A percentile compares a stretch with the other conserved stretches of the same genome.
Conservation (phyloP, 2,888 invertebrate species). For the Rhingia campestris region DNA sequence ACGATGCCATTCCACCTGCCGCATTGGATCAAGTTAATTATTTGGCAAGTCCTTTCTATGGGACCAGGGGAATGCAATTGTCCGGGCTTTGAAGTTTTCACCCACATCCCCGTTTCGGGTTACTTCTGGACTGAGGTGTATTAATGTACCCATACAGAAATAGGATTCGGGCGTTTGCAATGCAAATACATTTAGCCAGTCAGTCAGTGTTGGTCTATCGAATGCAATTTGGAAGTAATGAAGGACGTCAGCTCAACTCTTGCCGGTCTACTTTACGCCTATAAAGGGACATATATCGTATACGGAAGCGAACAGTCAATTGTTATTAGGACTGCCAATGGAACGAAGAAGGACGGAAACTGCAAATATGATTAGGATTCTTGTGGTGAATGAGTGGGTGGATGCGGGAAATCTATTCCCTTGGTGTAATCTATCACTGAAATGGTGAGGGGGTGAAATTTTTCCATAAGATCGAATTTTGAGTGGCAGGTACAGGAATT, state of each 20-base stretch:
- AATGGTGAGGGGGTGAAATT: neutral
- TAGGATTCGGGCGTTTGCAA: too few species aligned
- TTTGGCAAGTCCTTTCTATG: constrained; percentile 57
- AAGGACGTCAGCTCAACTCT: constrained; percentile 41
- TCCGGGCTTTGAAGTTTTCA: constrained; percentile 19
- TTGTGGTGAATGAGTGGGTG: neutral
- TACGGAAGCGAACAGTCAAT: constrained; percentile 34
- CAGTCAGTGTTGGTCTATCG: constrained; percentile 1
- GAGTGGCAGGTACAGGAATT: neutral
- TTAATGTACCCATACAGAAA: too few species aligned
- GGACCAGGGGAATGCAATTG: constrained; percentile 43
- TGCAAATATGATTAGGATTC: constrained; percentile 39
- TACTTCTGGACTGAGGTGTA: too few species aligned
- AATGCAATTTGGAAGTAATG: constrained; percentile 44
- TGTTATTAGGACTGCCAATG: constrained; percentile 24
- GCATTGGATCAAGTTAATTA: constrained; percentile 66
- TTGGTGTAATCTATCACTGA: neutral
- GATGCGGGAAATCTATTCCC: neutral
- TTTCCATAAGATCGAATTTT: constrained; percentile 1
- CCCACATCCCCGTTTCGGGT: too few species aligned
- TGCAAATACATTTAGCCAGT: neutral
- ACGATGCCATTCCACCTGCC: constrained; percentile 50
- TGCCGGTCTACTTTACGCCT: constrained; percentile 4
- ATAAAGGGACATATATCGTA: constrained; percentile 16
- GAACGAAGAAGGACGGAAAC: constrained; percentile 36